phyloP scores from a whole-genome alignment of 23 tunicate genomes.

The Trididemnum nubilum region DNA sequence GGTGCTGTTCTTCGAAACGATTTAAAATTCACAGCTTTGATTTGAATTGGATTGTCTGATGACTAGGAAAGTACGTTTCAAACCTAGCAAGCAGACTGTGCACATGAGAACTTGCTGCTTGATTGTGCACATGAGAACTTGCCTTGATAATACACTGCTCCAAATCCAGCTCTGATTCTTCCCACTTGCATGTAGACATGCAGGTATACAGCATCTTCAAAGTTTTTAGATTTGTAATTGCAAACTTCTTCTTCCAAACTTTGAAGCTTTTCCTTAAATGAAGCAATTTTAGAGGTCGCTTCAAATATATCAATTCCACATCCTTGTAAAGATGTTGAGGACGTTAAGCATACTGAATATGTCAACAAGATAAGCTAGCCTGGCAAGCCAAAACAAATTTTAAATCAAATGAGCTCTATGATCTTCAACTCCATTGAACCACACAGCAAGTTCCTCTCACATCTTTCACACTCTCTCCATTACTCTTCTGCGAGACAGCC shows the following conservation, averaged over 20 bases:
- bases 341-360: no score
- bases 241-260: conserved; percentile 53
- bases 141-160: no score
- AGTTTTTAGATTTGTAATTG: conserved; percentile 53
- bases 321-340: conserved; percentile 62
- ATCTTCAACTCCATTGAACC: conserved; percentile 52
- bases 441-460: conserved; percentile 49
- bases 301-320: no score
- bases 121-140: conserved; percentile 48
- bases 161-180: no score
- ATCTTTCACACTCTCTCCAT: conserved; percentile 46
- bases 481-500: conserved; percentile 63
- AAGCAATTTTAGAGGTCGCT: no score
- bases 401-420: conserved; percentile 63
- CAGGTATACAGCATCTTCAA: no score
- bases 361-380: no score
- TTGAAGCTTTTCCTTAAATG: no score
- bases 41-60: no score
- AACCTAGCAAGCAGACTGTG: conserved; percentile 42
- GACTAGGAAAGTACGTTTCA: conserved; percentile 41
- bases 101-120: no score
- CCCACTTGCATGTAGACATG: no score
- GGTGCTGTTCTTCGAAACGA: conserved; percentile 50
- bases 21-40: conserved; percentile 49
- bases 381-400: no score